phyloP scores from a whole-genome alignment of 2,888 invertebrate genomes.

The Drosophila affinis region DNA sequence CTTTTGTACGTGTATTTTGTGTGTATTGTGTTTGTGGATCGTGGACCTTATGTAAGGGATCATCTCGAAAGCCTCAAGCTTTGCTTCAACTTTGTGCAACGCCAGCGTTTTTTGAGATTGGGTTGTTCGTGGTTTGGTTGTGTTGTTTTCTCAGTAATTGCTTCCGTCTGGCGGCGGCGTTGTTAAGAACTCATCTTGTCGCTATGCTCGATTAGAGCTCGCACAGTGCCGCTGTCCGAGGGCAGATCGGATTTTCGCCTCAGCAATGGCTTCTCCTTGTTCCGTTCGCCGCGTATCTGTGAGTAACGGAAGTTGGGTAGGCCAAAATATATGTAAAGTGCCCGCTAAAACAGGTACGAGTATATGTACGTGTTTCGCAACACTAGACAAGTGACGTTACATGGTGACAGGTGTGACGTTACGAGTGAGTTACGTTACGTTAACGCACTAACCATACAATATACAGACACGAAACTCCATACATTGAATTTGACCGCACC shows the following conservation, averaged over 20 bases:
- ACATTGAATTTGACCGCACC: no score
- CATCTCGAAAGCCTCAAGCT: constrained; percentile 1
- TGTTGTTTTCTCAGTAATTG: constrained; percentile 85
- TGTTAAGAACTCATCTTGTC: constrained; percentile 94
- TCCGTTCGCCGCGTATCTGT: constrained; percentile 85
- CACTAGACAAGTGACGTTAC: neutral
- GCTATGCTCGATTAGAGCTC: constrained; percentile 95
- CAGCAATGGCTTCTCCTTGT: constrained; percentile 93
- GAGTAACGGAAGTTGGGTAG: constrained; percentile 42
- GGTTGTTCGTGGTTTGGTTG: constrained; percentile 11
- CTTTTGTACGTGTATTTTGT: constrained; percentile 11
- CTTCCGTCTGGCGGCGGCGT: constrained; percentile 94
- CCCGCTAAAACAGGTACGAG: constrained; percentile 15
- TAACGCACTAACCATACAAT: neutral
- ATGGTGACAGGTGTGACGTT: neutral
- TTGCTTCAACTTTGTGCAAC: constrained; percentile 24
- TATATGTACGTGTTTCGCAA: neutral
- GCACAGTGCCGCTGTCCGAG: constrained; percentile 95
- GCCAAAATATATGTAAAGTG: constrained; percentile 18
- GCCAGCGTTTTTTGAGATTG: constrained; percentile 40
- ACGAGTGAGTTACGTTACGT: neutral
- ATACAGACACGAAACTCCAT: no score
- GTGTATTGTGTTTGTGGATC: constrained; percentile 24
- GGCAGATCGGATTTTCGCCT: constrained; percentile 98
- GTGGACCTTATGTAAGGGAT: constrained; percentile 5